These are phyloP conservation scores for Prunella strophiata DNA, from an alignment of 2,797 vertebrate genomes.

Conservation along the genomic window DNA sequence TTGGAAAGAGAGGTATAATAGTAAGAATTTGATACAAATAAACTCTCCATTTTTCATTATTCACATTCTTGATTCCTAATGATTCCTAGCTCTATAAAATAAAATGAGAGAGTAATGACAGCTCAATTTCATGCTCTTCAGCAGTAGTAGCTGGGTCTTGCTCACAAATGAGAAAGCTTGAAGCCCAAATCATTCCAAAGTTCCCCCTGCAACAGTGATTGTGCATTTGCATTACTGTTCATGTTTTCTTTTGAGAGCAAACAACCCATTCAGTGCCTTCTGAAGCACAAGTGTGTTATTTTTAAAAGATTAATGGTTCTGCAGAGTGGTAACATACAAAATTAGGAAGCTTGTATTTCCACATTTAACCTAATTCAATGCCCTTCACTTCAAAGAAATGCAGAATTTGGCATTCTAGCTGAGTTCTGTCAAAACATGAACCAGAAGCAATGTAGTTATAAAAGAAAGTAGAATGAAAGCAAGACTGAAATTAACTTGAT, in stretches of 20 bases:
- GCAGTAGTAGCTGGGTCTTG: neutral
- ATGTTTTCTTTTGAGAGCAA: neutral
- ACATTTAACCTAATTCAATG: neutral
- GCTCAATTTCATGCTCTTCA: slow-evolving; percentile 30
- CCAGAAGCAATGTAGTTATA: neutral
- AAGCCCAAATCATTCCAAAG: neutral
- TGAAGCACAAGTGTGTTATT: neutral
- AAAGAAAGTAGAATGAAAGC: neutral
- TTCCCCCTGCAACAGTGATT: neutral
- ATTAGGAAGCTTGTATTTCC: neutral
- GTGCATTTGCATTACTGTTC: neutral
- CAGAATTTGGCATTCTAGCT: neutral
- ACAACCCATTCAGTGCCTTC: neutral
- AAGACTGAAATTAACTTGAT: neutral
- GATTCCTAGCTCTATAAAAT: neutral
- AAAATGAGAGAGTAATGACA: neutral
- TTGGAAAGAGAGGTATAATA: neutral
- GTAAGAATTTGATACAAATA: neutral
- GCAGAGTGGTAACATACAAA: neutral
- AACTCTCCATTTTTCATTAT: neutral
- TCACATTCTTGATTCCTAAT: slow-evolving; percentile 9
- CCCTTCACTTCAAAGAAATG: neutral
- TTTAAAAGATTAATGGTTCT: slow-evolving; percentile 10
- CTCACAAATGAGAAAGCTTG: neutral
- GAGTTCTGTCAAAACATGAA: neutral